These are phyloP conservation scores for Rhimphoctona megacephalus DNA, from an alignment of 2,888 invertebrate species.

Conservation along the genomic window DNA sequence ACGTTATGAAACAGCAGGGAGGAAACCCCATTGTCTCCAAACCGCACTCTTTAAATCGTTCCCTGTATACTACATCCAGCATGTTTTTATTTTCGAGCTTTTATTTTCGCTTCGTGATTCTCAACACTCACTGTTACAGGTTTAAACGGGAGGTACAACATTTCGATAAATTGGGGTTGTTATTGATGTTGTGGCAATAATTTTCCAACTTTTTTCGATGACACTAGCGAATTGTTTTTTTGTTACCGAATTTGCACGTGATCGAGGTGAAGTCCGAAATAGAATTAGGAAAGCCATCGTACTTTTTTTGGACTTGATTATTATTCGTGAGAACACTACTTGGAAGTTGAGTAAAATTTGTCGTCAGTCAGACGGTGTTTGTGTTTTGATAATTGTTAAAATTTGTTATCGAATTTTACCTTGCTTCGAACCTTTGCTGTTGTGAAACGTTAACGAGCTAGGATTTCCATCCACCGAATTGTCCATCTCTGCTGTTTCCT, in stretches of 20 bases:
- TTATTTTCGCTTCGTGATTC: conserved; percentile 24
- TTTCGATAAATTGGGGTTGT: neutral
- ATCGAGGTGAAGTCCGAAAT: neutral
- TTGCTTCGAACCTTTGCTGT: conserved; percentile 80
- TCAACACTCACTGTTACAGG: neutral
- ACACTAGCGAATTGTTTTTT: neutral
- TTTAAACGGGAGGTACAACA: neutral
- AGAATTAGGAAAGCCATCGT: neutral
- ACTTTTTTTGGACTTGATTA: neutral
- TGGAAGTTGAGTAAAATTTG: neutral
- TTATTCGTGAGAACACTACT: neutral
- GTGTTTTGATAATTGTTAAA: neutral
- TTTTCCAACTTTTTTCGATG: neutral
- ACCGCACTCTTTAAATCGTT: conserved; percentile 76
- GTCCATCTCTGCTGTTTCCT: conserved; percentile 86
- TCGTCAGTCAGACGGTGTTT: neutral
- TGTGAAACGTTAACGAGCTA: conserved; percentile 88
- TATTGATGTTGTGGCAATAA: neutral
- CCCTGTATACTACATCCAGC: neutral
- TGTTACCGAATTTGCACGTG: neutral
- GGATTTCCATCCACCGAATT: conserved; percentile 88
- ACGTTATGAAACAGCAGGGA: conserved; percentile 43
- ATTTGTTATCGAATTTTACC: conserved; percentile 73
- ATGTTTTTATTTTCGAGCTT: neutral
- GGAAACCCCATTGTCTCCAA: conserved; percentile 76